A percentile compares a stretch with the other conserved stretches of the same genome.
Evolutionary conservation across 2,113 vertebrate genomes (phyloP).

Genomic region (Vidua macroura): DNA sequence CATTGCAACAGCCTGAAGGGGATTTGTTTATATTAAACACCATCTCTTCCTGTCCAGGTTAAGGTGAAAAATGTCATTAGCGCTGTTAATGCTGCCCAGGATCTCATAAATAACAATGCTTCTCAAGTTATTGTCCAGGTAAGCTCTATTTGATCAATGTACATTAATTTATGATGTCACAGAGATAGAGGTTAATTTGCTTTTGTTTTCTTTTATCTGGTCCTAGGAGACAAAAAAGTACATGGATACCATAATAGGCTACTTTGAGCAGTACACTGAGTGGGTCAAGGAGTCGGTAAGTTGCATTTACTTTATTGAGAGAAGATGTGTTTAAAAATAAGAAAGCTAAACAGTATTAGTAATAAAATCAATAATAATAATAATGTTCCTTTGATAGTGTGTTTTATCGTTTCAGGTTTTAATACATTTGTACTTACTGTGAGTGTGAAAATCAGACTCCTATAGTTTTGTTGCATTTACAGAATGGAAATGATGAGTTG

Average conservation of each 20-base stretch:
- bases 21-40: neutral
- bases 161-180: neutral
- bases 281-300: slow-evolving; percentile 91
- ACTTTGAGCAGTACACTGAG: slow-evolving; percentile 86
- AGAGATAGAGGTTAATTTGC: neutral
- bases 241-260: slow-evolving; percentile 77
- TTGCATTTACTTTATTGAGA: neutral
- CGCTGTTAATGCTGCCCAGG: slow-evolving; percentile 81
- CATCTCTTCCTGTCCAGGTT: slow-evolving; percentile 66
- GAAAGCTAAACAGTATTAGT: neutral
- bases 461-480: neutral
- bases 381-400: neutral
- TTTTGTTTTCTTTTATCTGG: neutral
- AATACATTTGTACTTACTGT: neutral
- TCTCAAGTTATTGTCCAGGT: slow-evolving; percentile 81
- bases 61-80: slow-evolving; percentile 77
- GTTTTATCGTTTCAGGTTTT: neutral
- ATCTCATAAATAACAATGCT: slow-evolving; percentile 81
- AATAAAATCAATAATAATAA: neutral
- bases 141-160: neutral
- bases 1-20: neutral
- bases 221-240: slow-evolving; percentile 83
- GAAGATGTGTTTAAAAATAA: neutral
- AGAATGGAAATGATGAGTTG: neutral
- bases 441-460: neutral